These are phyloP conservation scores for Cavia porcellus DNA, from an alignment of 2,113 vertebrate species.

Conservation along the genomic window DNA sequence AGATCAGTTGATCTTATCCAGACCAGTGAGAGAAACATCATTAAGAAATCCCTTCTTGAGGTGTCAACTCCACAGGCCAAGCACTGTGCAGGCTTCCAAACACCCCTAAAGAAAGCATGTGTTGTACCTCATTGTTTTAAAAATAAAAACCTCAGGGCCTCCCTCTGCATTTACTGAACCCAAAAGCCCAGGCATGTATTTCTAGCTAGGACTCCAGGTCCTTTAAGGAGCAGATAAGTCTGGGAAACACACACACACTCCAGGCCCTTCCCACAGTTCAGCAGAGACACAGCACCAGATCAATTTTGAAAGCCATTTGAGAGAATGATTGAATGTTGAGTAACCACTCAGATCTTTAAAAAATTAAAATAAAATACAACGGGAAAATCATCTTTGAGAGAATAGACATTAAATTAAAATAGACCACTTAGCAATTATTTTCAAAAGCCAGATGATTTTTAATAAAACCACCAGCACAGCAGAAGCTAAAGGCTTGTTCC, in stretches of 20 bases:
- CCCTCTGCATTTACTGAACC: background rate
- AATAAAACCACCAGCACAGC: constrained; percentile 43
- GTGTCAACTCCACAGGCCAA: background rate
- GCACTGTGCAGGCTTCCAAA: background rate
- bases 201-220: background rate
- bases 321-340: background rate
- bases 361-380: constrained; percentile 47
- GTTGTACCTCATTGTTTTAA: background rate
- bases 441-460: constrained; percentile 70
- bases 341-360: background rate
- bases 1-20: background rate
- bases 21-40: background rate
- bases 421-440: constrained; percentile 71
- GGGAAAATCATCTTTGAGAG: constrained; percentile 29
- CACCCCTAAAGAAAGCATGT: background rate
- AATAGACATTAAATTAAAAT: constrained; percentile 62
- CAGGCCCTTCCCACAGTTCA: background rate
- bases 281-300: background rate
- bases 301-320: background rate
- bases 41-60: background rate
- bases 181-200: background rate
- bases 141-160: background rate
- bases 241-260: background rate
- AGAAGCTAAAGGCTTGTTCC: constrained; percentile 41
- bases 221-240: background rate